These are phyloP conservation scores for Cuculus canorus DNA, from an alignment of 2,797 vertebrate species.

Conservation along the genomic window DNA sequence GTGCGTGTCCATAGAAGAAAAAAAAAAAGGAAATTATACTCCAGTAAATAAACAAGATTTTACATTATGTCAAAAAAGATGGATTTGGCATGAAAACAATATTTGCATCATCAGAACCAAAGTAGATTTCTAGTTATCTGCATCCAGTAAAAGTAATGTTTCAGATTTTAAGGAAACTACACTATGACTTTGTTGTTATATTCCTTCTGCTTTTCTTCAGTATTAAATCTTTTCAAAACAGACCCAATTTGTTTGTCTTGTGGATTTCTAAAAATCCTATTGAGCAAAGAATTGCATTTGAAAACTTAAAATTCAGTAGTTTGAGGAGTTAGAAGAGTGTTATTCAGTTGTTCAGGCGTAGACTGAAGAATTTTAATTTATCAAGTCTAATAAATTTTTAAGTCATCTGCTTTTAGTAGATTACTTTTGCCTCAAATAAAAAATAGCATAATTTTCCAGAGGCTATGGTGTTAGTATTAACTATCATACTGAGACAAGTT, in stretches of 20 bases:
- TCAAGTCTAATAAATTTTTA: not conserved
- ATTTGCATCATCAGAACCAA: not conserved
- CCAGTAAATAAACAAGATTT: not conserved
- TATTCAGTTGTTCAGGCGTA: not conserved
- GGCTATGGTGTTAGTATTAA: not conserved
- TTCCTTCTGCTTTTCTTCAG: not conserved
- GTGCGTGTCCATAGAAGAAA: not conserved
- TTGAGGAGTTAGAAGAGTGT: not conserved
- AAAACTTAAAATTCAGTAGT: not conserved
- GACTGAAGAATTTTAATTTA: not conserved
- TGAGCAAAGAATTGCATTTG: not conserved
- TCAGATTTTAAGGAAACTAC: not conserved
- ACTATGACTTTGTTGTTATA: not conserved
- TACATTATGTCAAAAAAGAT: not conserved
- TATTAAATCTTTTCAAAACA: not conserved
- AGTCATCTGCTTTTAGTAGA: not conserved
- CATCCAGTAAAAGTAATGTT: not conserved
- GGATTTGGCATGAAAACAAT: not conserved
- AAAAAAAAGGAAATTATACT: not conserved
- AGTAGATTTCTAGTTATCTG: not conserved
- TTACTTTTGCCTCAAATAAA: not conserved
- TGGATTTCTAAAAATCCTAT: not conserved
- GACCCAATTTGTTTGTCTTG: not conserved
- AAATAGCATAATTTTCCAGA: not conserved
- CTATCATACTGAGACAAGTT: not conserved